Evolutionary conservation across 2,888 invertebrate species (phyloP), one percentile per base, ranked within the genome.

Genomic region (Cantharis nigra): DNA sequence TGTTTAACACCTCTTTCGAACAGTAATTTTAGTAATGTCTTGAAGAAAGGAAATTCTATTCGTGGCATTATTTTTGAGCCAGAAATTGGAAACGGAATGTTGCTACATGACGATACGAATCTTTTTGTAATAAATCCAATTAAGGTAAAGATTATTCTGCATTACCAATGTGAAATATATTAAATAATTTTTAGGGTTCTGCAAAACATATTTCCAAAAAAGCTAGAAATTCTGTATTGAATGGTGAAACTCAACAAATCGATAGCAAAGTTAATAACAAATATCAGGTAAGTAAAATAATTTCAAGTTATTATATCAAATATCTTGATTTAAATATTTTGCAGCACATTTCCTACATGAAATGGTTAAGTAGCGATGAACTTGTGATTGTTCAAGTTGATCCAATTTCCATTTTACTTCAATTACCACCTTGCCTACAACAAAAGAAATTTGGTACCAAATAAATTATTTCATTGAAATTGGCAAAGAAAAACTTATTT

Each of bases 341-440:
- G 3, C 89, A 97, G 96, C 95, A 95, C 86, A 88, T 96, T 82
- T 92, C 94, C 9, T 92, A 94, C 81, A 90, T 95, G 79, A 92
- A 92, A 78, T 93, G 93, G 90, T 83, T 96, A 11, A 90, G 90
- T 33, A 87, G 90, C 2, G 91, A 93, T 78, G 96, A 96, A 89
- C 90, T 96, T 82, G 92, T 97, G 5, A 92, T 93, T 1, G 91
- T 97, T 28, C 95, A 96, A 87, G 91, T 95, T 2, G 92, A 93
- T 83, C 94, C 95, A 0, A 89, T 92, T 70, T 91, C 92, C 75
- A 90, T 97, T 64, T 89, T 93, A 9, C 92, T 94, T 70, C 91
- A 93, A 82, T 88, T 97, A 74, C 96, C 96, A 11, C 92, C 93
- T 7, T 91, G 93, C 3, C 89, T 94, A 72, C 91, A 90, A 82